phyloP scores from a whole-genome alignment of 2,113 vertebrate species.

The Panthera leo region DNA sequence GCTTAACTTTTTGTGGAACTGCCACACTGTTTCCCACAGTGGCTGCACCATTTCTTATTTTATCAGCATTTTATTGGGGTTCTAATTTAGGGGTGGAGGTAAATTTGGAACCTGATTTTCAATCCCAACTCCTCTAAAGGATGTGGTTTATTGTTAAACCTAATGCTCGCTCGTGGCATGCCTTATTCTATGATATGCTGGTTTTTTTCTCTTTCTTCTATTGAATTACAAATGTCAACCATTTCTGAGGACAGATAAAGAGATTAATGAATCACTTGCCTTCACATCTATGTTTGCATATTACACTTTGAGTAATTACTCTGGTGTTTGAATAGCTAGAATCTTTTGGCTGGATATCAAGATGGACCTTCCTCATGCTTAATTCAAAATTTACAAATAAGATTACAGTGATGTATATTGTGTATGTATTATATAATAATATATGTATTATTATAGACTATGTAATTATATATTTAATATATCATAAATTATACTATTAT shows the following conservation, averaged over 20 bases:
- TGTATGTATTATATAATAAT: no score
- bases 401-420: neutral
- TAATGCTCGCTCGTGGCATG: neutral
- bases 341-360: conserved; percentile 2
- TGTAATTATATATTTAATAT: neutral
- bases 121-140: neutral
- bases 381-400: conserved; percentile 27
- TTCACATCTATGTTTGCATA: neutral
- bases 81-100: neutral
- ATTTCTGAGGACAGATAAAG: neutral
- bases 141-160: conserved; percentile 23
- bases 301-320: neutral
- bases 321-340: neutral
- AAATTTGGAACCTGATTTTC: neutral
- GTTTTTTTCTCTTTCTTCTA: neutral
- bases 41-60: neutral
- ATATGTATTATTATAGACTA: neutral
- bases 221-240: neutral
- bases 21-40: neutral
- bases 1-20: neutral
- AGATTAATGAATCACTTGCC: neutral
- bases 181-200: neutral
- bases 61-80: neutral
- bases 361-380: neutral
- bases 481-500: neutral